Conservation (phyloP, 1,140 invertebrate species). For the Panulirus ornatus region DNA sequence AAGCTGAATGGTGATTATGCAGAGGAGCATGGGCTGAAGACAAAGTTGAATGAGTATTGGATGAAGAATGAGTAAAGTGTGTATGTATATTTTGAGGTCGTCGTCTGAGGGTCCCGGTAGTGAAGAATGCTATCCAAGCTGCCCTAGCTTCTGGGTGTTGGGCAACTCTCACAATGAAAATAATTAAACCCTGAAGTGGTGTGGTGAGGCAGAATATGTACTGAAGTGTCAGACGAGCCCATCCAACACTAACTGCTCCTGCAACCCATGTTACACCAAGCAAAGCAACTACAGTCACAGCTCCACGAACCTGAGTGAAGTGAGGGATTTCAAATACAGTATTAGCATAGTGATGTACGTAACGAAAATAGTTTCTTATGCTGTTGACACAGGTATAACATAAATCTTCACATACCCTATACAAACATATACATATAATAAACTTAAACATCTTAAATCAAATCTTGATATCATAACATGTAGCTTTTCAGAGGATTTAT, state of each 20-base stretch:
- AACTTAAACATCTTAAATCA: too few relatives aligned
- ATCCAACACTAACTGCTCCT: constrained; percentile 80
- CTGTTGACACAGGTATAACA: too few relatives aligned
- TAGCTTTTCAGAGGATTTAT: too few relatives aligned
- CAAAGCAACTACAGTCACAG: constrained; percentile 81
- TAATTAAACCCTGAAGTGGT: constrained; percentile 81
- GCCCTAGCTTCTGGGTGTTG: constrained; percentile 80
- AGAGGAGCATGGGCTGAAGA: constrained; percentile 43
- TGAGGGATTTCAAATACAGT: not conserved
- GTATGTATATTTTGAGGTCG: constrained; percentile 25
- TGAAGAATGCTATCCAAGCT: constrained; percentile 79
- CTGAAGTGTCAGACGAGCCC: constrained; percentile 79
- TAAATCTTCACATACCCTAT: too few relatives aligned
- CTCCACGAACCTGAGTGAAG: constrained; percentile 79
- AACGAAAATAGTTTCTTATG: too few relatives aligned
- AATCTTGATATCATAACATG: too few relatives aligned
- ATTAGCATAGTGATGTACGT: not conserved
- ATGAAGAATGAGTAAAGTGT: constrained; percentile 49
- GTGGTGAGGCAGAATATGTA: constrained; percentile 81
- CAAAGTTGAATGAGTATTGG: constrained; percentile 44
- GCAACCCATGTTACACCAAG: constrained; percentile 81
- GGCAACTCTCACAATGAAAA: constrained; percentile 80
- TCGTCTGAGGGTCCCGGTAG: constrained; percentile 76
- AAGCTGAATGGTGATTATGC: constrained; percentile 36
- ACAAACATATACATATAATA: too few relatives aligned